Evolutionary conservation across 2,888 invertebrate genomes (phyloP), one percentile per base, ranked within the genome.

Genomic region (Ophion costatus): DNA sequence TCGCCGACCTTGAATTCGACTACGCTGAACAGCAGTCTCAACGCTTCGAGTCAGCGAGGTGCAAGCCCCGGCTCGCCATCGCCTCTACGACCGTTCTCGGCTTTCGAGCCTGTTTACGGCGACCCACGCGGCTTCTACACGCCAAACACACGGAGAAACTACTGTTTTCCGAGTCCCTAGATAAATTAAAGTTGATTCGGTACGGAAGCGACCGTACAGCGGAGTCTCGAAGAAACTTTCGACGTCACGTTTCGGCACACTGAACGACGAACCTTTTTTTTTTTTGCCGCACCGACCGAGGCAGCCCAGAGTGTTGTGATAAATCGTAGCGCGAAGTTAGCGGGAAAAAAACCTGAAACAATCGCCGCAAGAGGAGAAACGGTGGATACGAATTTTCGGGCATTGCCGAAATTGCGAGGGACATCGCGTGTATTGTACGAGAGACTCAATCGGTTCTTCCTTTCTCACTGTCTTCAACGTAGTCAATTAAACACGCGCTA

Each of bases 21-120:
- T 64, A 86, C 90, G 29, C 80, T 89, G 1, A 90, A 78, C 70
- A 88, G 80, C 66, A 80, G 82, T 45, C 71, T 85, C 7, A 87
- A 85, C 24, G 75, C 91, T 11, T 90, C 90, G 76, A 89, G 90
- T 83, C 91, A 90, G 38, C 89, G 90, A 66, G 51, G 51, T 3
- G 51, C 51, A 51, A 91, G 87, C 84, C 90, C 91, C 20, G 86
- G 88, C 29, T 90, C 92, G 38, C 91, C 93, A 0, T 90, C 92
- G 45, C 91, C 92, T 0, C 86, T 90, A 59, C 91, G 91, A 83
- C 92, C 92, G 14, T 91, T 91, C 45, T 92, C 92, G 20, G 90
- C 93, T 2, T 93, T 93, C 73, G 92, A 92, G 69, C 90, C 89
- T 2, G 91, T 78, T 85, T 95, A 83, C 67, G 90, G 89, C 5